Conservation (phyloP, 2,797 vertebrate genomes). For the Balearica regulorum region DNA sequence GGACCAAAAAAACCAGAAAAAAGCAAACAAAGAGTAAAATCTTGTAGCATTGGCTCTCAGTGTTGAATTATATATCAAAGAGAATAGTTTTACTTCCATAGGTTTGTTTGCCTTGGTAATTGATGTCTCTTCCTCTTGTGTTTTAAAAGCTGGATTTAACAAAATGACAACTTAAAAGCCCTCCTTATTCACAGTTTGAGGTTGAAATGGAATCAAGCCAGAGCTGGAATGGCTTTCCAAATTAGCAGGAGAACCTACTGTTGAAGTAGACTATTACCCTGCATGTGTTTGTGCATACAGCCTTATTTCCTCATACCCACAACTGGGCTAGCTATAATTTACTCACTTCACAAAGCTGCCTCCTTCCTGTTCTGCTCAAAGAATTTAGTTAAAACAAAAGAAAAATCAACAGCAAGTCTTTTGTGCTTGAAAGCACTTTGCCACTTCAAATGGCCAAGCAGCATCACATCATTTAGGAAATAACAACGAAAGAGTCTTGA, state of each 20-base stretch:
- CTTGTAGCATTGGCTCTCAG: not conserved
- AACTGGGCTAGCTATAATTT: slow-evolving; percentile 18
- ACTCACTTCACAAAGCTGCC: not conserved
- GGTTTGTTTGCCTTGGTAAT: slow-evolving; percentile 44
- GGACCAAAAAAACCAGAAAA: not conserved
- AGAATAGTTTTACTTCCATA: not conserved
- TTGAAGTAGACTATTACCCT: slow-evolving; percentile 53
- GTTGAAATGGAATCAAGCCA: slow-evolving; percentile 46
- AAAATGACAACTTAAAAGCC: slow-evolving; percentile 57
- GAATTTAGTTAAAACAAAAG: slow-evolving; percentile 31
- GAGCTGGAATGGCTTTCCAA: slow-evolving; percentile 39
- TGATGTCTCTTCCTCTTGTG: slow-evolving; percentile 2
- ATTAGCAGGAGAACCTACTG: slow-evolving; percentile 43
- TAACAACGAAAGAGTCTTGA: not conserved
- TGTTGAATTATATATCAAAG: not conserved
- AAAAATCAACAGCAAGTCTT: not conserved
- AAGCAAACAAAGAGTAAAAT: not conserved
- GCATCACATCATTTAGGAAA: not conserved
- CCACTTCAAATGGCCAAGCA: not conserved
- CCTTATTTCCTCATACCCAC: not conserved
- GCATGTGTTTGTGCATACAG: not conserved
- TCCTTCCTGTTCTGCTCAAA: not conserved
- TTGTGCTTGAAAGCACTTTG: not conserved
- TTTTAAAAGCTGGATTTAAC: slow-evolving; percentile 46
- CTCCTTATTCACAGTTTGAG: slow-evolving; percentile 53